A percentile compares a stretch with the other conserved stretches of the same genome.
These are phyloP conservation scores for Lasius platythorax DNA, from an alignment of 2,888 invertebrate species.

Conservation along the genomic window DNA sequence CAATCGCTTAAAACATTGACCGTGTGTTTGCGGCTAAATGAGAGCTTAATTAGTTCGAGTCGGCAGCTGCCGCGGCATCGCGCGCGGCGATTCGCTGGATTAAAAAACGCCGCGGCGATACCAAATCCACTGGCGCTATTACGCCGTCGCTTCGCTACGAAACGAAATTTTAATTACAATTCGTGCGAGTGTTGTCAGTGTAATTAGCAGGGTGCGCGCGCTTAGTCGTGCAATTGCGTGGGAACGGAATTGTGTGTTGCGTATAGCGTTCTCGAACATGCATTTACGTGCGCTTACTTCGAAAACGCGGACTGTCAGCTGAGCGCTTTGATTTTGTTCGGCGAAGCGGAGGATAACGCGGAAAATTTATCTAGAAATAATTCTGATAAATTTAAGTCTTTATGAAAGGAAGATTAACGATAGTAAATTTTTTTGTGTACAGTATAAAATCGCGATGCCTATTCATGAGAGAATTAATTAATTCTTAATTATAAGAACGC, in stretches of 20 bases:
- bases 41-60: conserved; percentile 77
- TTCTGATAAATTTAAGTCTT: background rate
- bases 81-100: conserved; percentile 44
- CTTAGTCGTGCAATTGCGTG: conserved; percentile 48
- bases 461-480: background rate
- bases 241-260: conserved; percentile 14
- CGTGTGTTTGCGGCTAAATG: conserved; percentile 70
- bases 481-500: background rate
- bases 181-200: conserved; percentile 60
- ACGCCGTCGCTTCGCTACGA: conserved; percentile 62
- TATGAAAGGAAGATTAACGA: background rate
- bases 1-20: conserved; percentile 67
- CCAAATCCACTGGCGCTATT: conserved; percentile 65
- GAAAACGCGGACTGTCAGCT: background rate
- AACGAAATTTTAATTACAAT: conserved; percentile 75
- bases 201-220: conserved; percentile 62
- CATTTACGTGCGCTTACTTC: conserved; percentile 18
- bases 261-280: background rate
- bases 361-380: background rate
- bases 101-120: conserved; percentile 68
- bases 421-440: background rate
- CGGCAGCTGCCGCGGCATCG: conserved; percentile 70
- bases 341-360: background rate
- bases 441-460: background rate
- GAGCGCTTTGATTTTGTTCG: conserved; percentile 16